Evolutionary conservation across 2,888 invertebrate genomes (phyloP).

Genomic region (Cantharis rufa): DNA sequence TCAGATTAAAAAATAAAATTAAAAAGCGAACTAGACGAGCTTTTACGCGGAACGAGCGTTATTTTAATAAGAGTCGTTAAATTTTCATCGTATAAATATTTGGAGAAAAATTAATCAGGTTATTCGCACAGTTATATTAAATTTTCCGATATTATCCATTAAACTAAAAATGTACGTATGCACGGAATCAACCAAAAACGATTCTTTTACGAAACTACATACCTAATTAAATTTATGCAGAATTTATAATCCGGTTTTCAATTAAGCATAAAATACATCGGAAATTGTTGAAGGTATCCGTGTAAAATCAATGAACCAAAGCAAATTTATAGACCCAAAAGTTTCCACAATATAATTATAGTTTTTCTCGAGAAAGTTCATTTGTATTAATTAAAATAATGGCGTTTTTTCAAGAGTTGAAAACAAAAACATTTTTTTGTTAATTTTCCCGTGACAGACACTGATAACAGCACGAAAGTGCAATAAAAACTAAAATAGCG

Average conservation of each 20-base stretch:
- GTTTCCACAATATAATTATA: not conserved
- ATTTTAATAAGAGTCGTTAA: not conserved
- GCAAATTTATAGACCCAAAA: not conserved
- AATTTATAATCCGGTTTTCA: not conserved
- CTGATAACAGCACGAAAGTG: not conserved
- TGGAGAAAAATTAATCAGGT: not conserved
- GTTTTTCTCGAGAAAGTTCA: not conserved
- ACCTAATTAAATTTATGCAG: not conserved
- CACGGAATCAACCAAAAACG: not conserved
- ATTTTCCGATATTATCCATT: not conserved
- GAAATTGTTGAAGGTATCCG: not conserved
- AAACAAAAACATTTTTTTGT: not conserved
- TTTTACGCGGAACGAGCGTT: not conserved
- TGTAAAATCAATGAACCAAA: not conserved
- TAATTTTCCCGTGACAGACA: not conserved
- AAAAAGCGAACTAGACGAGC: not conserved
- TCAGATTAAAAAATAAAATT: not conserved
- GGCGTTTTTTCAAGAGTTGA: not conserved
- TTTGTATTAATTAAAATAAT: not conserved
- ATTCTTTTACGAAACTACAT: not conserved
- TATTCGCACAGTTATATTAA: not conserved
- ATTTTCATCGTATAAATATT: not conserved
- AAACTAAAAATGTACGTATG: not conserved
- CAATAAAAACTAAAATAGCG: not conserved
- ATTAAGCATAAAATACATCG: not conserved